Conservation (phyloP, 2,888 invertebrate species). For the Arrhopalites spinosus region DNA sequence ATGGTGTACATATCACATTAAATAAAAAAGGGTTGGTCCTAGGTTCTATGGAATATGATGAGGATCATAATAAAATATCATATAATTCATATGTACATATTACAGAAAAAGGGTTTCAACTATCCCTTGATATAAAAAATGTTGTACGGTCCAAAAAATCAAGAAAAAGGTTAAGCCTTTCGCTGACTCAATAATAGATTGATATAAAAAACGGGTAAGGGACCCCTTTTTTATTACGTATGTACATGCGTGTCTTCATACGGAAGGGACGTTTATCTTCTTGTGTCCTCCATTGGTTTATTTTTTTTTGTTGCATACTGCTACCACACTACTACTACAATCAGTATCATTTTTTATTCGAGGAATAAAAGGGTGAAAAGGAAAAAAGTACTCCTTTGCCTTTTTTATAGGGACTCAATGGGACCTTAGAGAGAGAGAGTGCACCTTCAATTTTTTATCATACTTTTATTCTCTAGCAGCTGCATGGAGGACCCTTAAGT, state of each 20-base stretch:
- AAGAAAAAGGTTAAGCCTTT: conserved; percentile 18
- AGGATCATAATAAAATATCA: neutral
- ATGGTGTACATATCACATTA: neutral
- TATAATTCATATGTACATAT: too few species aligned
- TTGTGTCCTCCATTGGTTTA: too few species aligned
- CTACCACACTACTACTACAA: neutral
- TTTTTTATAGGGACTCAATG: neutral
- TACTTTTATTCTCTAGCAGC: too few species aligned
- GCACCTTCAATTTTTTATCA: conserved; percentile 10
- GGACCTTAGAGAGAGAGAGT: neutral
- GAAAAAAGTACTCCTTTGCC: neutral
- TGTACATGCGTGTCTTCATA: neutral
- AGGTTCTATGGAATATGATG: neutral
- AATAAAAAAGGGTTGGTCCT: neutral
- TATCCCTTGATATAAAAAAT: neutral
- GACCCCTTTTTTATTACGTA: conserved; percentile 11
- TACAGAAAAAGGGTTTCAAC: conserved; percentile 10
- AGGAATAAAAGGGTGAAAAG: conserved; percentile 13
- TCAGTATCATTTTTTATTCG: conserved; percentile 14
- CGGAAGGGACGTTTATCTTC: too few species aligned
- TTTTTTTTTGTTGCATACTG: too few species aligned
- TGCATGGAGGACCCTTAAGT: too few species aligned
- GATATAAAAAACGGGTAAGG: conserved; percentile 18
- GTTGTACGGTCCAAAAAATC: conserved; percentile 4
- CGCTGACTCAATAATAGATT: conserved; percentile 14